These are phyloP conservation scores for Campoplex capitator DNA, from an alignment of 2,888 invertebrate species.

Conservation along the genomic window DNA sequence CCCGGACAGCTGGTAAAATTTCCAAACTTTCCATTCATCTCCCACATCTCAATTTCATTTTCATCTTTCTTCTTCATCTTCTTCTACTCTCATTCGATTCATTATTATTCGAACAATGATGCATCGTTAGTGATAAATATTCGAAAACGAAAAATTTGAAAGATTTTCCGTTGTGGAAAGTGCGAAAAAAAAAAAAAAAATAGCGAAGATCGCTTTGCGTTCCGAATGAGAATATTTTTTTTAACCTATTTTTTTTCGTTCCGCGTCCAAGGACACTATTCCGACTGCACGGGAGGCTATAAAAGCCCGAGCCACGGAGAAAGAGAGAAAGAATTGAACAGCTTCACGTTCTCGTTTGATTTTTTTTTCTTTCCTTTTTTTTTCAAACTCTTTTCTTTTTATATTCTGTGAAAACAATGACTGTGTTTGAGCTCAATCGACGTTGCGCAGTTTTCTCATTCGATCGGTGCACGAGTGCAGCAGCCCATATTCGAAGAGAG, in stretches of 20 bases:
- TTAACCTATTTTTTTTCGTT: background rate
- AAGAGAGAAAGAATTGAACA: slow-evolving; percentile 33
- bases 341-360: background rate
- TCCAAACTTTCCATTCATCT: slow-evolving; percentile 3
- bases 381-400: background rate
- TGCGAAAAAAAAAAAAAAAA: background rate
- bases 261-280: slow-evolving; percentile 10
- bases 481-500: slow-evolving; percentile 60
- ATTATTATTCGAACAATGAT: slow-evolving; percentile 5
- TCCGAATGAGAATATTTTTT: slow-evolving; percentile 13
- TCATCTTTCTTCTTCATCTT: background rate
- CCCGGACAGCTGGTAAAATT: slow-evolving; percentile 45
- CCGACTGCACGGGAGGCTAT: background rate
- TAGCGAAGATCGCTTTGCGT: background rate
- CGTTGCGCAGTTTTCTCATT: slow-evolving; percentile 63
- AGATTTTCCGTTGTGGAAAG: background rate
- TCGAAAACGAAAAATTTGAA: background rate
- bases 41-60: background rate
- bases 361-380: background rate
- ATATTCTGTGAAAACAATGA: slow-evolving; percentile 61
- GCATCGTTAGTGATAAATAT: background rate
- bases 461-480: slow-evolving; percentile 57
- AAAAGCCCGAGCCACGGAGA: slow-evolving; percentile 1
- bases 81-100: background rate
- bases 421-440: slow-evolving; percentile 52